A percentile compares a stretch with the other conserved stretches of the same genome.
Conservation (phyloP, 1,140 invertebrate genomes). For the Drosophila sulfurigaster region DNA sequence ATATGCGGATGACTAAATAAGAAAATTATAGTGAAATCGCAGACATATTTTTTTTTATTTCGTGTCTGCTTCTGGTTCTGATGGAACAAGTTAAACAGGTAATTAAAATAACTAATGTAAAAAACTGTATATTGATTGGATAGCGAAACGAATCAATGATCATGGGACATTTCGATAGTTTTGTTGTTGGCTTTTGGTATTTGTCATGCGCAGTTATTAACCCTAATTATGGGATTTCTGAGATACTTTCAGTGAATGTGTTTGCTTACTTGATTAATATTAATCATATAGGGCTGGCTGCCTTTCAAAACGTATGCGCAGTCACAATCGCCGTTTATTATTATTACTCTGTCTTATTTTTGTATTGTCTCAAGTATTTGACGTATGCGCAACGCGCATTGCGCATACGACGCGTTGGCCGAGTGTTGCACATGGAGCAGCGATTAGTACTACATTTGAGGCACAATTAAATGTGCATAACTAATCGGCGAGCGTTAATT, state of each 20-base stretch:
- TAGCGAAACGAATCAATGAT: conserved; percentile 5
- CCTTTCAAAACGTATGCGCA: conserved; percentile 18
- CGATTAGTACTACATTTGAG: conserved; percentile 48
- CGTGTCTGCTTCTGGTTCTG: conserved; percentile 1
- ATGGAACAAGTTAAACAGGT: conserved; percentile 35
- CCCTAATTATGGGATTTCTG: conserved; percentile 44
- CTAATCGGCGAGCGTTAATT: conserved; percentile 51
- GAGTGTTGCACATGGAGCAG: not conserved
- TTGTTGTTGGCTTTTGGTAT: not conserved
- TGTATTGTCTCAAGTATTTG: conserved; percentile 3
- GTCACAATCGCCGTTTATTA: conserved; percentile 20
- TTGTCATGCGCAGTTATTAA: conserved; percentile 29
- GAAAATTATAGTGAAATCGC: conserved; percentile 33
- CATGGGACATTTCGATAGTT: conserved; percentile 16
- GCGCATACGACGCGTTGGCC: conserved; percentile 59
- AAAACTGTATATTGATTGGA: not conserved
- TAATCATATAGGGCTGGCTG: conserved; percentile 12
- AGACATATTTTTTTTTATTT: not conserved
- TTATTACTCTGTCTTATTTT: conserved; percentile 9
- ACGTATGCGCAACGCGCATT: conserved; percentile 51
- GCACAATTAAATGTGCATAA: conserved; percentile 71
- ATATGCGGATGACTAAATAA: conserved; percentile 1
- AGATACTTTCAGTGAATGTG: conserved; percentile 36
- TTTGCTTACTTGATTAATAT: conserved; percentile 24
- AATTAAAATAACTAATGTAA: conserved; percentile 17